These are phyloP conservation scores for Spodoptera littoralis DNA, from an alignment of 2,888 invertebrate genomes.

Conservation along the genomic window DNA sequence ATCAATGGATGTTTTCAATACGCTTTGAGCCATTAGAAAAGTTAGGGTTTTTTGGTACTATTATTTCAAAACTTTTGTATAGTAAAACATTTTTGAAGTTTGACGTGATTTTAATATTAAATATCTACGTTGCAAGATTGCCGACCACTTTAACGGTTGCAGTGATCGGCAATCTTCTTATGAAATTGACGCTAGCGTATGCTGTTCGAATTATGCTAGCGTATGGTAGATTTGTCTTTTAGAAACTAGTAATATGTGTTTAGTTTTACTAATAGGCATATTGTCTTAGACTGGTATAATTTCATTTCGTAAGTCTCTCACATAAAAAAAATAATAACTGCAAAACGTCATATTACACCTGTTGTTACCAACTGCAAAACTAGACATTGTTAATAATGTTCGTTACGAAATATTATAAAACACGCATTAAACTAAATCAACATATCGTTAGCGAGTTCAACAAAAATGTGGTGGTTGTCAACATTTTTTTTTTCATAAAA, in stretches of 20 bases:
- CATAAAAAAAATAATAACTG: too few species aligned
- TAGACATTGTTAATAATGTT: neutral
- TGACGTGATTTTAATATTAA: too few species aligned
- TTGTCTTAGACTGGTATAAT: too few species aligned
- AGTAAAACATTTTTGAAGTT: neutral
- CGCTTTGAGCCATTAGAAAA: neutral
- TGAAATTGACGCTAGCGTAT: too few species aligned
- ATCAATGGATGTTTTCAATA: slow-evolving; percentile 6
- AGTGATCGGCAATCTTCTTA: too few species aligned
- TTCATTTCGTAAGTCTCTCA: too few species aligned
- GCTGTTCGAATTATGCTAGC: too few species aligned
- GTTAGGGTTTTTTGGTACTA: neutral
- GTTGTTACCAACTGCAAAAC: neutral
- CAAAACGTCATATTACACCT: neutral
- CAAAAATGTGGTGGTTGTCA: slow-evolving; percentile 23
- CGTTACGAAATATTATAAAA: neutral
- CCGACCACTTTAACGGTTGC: too few species aligned
- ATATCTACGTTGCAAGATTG: too few species aligned
- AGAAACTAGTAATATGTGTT: too few species aligned
- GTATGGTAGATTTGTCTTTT: too few species aligned
- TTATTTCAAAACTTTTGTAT: neutral
- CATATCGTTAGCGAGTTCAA: slow-evolving; percentile 30
- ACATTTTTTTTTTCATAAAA: slow-evolving; percentile 47
- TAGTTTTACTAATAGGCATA: too few species aligned
- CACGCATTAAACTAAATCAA: slow-evolving; percentile 12